A percentile compares a stretch with the other conserved stretches of the same genome.
phyloP scores from a whole-genome alignment of 64 coral and sea anemone genomes.

The Pocillopora damicornis region DNA sequence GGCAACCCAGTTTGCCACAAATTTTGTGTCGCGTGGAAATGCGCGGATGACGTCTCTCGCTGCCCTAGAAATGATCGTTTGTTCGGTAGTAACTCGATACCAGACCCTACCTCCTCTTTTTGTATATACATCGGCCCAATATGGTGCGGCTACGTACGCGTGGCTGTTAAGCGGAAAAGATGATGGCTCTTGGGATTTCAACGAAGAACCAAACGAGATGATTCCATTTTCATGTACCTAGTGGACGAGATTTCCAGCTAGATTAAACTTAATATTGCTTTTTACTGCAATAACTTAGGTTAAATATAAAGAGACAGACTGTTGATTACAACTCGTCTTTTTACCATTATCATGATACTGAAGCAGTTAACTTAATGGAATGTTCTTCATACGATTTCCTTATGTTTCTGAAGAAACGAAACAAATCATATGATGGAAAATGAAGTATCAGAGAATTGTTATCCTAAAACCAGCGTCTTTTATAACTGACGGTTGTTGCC shows the following conservation, averaged over 20 bases:
- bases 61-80: neutral
- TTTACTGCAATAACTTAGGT: too few species aligned
- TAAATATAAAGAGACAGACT: too few species aligned
- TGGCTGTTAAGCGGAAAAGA: neutral
- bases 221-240: constrained; percentile 67
- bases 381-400: too few species aligned
- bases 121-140: constrained; percentile 62
- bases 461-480: too few species aligned
- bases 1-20: constrained; percentile 30
- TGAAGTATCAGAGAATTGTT: too few species aligned
- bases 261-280: too few species aligned
- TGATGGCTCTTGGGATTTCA: neutral
- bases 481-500: too few species aligned
- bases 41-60: constrained; percentile 22
- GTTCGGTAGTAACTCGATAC: constrained; percentile 40
- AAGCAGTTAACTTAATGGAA: too few species aligned
- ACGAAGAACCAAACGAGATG: constrained; percentile 23
- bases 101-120: constrained; percentile 47
- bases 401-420: too few species aligned
- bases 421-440: too few species aligned
- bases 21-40: constrained; percentile 18
- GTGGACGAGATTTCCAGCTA: neutral
- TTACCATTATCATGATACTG: too few species aligned
- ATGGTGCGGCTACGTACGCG: constrained; percentile 33
- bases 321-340: too few species aligned